A percentile compares a stretch with the other conserved stretches of the same genome.
Conservation (phyloP, 1,140 invertebrate genomes). For the Chironomus tepperi region DNA sequence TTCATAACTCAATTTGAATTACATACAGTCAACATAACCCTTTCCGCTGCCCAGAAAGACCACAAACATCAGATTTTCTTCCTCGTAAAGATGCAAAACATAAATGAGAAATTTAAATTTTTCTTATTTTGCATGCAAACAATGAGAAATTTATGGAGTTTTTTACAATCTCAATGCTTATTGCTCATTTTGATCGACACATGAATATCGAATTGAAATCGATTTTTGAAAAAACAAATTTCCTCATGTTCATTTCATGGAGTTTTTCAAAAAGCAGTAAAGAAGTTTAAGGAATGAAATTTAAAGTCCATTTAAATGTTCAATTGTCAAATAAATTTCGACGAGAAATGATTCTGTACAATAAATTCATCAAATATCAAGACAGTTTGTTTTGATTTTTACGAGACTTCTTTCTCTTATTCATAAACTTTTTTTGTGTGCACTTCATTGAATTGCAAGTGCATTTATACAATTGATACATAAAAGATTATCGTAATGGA, state of each 20-base stretch:
- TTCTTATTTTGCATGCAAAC: neutral
- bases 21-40: no score
- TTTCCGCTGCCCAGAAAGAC: no score
- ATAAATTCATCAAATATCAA: slow-evolving; percentile 4
- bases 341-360: neutral
- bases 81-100: no score
- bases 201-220: neutral
- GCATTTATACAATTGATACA: neutral
- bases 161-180: neutral
- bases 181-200: slow-evolving; percentile 8
- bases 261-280: neutral
- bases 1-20: no score
- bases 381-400: neutral
- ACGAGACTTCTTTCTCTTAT: no score
- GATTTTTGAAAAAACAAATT: slow-evolving; percentile 7
- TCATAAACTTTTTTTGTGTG: no score
- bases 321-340: slow-evolving; percentile 22
- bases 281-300: neutral
- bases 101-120: no score
- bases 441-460: no score
- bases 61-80: no score
- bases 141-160: neutral
- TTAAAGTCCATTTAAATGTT: slow-evolving; percentile 21
- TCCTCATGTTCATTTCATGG: neutral
- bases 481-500: neutral